Evolutionary conservation across 1,140 invertebrate genomes (phyloP).

Genomic region (Parasteatoda tepidariorum): DNA sequence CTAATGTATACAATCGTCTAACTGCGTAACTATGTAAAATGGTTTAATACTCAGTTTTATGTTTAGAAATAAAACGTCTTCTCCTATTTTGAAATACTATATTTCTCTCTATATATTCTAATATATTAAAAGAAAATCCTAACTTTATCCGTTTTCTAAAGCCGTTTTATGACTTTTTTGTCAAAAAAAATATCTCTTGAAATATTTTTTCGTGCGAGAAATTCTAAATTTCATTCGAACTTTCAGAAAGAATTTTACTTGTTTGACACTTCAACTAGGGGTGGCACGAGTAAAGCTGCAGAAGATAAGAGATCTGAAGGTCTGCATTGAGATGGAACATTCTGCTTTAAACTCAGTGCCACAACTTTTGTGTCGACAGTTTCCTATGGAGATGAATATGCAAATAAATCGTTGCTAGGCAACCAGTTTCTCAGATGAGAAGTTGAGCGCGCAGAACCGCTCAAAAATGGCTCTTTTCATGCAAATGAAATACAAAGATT

Average conservation of each 20-base stretch:
- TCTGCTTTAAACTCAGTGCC: neutral
- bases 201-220: too few species aligned
- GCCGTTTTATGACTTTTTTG: too few species aligned
- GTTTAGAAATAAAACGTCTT: too few species aligned
- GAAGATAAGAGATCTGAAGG: neutral
- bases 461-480: constrained; percentile 14
- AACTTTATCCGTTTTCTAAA: too few species aligned
- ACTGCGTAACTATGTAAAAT: too few species aligned
- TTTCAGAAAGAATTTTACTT: neutral
- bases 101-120: too few species aligned
- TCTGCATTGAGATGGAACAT: too few species aligned
- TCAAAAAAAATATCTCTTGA: too few species aligned
- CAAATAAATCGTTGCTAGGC: constrained; percentile 38
- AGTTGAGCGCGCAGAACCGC: neutral
- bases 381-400: constrained; percentile 33
- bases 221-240: neutral
- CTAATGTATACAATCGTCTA: too few species aligned
- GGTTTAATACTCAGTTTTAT: too few species aligned
- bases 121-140: too few species aligned
- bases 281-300: neutral
- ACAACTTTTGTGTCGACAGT: neutral
- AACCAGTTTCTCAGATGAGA: constrained; percentile 23
- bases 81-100: too few species aligned
- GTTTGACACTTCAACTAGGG: neutral
- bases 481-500: neutral